Conservation (phyloP, 2,797 vertebrate species). For the Geotrypetes seraphini region DNA sequence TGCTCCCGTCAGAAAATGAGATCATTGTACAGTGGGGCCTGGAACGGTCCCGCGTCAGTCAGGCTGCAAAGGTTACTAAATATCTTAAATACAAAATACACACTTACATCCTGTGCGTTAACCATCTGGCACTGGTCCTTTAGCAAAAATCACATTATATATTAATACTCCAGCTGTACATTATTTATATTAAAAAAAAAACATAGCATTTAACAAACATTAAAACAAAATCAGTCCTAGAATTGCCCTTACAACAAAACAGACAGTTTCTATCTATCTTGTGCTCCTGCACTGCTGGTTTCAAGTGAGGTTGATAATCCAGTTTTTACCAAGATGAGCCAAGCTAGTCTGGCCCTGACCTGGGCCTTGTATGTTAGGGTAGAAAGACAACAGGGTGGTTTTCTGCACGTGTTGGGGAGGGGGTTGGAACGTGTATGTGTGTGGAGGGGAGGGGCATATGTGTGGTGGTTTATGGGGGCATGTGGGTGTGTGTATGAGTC, state of each 20-base stretch:
- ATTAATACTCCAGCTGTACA: conserved; percentile 52
- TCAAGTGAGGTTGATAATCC: neutral
- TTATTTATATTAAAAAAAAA: conserved; percentile 48
- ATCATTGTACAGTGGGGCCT: too few species aligned
- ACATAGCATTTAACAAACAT: conserved; percentile 21
- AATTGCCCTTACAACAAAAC: conserved; percentile 12
- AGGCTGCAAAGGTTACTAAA: conserved; percentile 24
- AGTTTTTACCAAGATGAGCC: neutral
- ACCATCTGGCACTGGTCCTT: conserved; percentile 9
- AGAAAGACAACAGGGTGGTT: too few species aligned
- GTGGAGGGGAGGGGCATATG: too few species aligned
- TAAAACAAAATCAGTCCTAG: conserved; percentile 9
- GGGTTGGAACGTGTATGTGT: too few species aligned
- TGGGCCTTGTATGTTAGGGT: too few species aligned
- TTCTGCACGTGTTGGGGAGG: too few species aligned
- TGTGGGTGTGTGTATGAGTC: too few species aligned
- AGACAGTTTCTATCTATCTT: neutral
- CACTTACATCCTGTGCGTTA: neutral
- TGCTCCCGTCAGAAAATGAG: too few species aligned
- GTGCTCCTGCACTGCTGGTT: neutral
- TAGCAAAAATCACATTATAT: conserved; percentile 23
- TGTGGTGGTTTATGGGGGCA: too few species aligned
- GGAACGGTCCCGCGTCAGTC: too few species aligned
- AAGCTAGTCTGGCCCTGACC: neutral
- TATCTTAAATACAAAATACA: conserved; percentile 41